Conservation (phyloP, 2,888 invertebrate genomes). For the Lamproptera curius region DNA sequence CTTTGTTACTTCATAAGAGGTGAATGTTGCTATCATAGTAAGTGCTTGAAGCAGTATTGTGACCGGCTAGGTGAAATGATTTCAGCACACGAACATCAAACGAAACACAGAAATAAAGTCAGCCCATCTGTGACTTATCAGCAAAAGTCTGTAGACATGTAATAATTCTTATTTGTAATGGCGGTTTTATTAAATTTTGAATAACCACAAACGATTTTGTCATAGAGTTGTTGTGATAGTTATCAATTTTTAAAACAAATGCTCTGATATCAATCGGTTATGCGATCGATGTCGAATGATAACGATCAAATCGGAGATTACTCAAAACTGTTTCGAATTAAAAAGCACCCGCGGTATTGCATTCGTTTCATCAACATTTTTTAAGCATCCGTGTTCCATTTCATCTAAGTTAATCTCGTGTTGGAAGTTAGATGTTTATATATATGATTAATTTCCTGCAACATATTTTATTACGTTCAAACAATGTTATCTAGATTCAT, state of each 20-base stretch:
- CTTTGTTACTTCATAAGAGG: constrained; percentile 2
- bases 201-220: too few species aligned
- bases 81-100: background rate
- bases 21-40: constrained; percentile 1
- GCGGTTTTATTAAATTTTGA: too few species aligned
- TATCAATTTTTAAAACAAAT: background rate
- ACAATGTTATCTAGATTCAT: constrained; percentile 10
- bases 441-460: background rate
- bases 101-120: too few species aligned
- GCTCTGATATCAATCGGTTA: background rate
- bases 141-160: too few species aligned
- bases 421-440: background rate
- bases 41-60: too few species aligned
- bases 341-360: background rate
- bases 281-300: background rate
- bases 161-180: too few species aligned
- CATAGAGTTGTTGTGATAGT: too few species aligned
- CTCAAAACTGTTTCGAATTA: background rate
- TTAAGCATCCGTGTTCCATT: background rate
- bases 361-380: background rate
- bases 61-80: too few species aligned
- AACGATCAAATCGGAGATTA: background rate
- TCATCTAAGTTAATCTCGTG: background rate
- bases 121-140: too few species aligned
- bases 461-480: background rate